Percentiles rank a stretch among this genome's conserved stretches.
phyloP scores from a whole-genome alignment of 2,797 vertebrate species.

The Anableps anableps region DNA sequence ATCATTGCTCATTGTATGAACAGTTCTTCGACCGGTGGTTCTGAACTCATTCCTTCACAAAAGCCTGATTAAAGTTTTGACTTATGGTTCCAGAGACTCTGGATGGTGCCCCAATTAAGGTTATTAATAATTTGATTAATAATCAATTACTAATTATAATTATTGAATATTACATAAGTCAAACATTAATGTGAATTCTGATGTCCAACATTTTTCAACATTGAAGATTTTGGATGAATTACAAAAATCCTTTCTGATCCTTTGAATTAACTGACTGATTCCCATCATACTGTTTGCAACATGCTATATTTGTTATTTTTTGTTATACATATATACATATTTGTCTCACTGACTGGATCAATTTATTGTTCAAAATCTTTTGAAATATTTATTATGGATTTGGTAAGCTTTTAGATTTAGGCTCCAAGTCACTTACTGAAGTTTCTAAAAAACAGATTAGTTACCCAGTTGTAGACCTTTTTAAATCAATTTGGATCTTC shows the following conservation, averaged over 20 bases:
- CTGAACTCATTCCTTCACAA: too few relatives aligned
- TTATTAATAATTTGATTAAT: too few relatives aligned
- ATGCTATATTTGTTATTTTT: background rate
- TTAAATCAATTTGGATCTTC: background rate
- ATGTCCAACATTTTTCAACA: background rate
- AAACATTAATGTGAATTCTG: too few relatives aligned
- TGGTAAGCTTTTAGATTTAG: background rate
- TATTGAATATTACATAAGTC: too few relatives aligned
- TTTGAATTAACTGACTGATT: background rate
- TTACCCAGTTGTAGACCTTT: background rate
- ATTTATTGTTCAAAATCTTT: background rate
- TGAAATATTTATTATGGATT: background rate
- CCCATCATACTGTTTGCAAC: background rate
- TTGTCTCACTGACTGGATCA: background rate
- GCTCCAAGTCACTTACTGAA: background rate
- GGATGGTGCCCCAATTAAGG: too few relatives aligned
- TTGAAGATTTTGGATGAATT: too few relatives aligned
- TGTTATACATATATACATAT: background rate
- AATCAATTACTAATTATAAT: too few relatives aligned
- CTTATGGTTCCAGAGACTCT: too few relatives aligned
- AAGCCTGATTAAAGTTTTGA: too few relatives aligned
- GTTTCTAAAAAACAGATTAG: background rate
- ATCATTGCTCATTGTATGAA: too few relatives aligned
- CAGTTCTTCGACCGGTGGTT: too few relatives aligned
- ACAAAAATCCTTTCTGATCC: too few relatives aligned